A percentile compares a stretch with the other conserved stretches of the same genome.
Evolutionary conservation across 2,113 vertebrate genomes (phyloP).

Genomic region (Muntiacus reevesi): DNA sequence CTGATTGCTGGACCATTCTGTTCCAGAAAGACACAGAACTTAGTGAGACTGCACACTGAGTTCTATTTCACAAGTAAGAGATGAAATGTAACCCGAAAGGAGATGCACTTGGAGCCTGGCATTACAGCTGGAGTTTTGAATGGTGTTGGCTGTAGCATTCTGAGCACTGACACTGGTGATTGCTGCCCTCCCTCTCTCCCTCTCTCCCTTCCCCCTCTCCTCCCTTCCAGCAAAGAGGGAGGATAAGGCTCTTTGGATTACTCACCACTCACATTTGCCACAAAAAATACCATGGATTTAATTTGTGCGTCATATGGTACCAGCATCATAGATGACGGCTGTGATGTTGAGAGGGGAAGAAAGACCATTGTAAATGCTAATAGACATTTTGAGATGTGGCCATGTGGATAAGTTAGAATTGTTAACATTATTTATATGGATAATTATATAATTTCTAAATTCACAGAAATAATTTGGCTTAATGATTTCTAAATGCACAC

Average conservation of each 20-base stretch:
- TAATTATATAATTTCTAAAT: conserved; percentile 45
- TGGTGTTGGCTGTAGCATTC: background rate
- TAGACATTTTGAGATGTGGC: background rate
- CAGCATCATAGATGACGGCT: background rate
- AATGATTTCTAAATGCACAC: conserved; percentile 44
- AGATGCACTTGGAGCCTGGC: background rate
- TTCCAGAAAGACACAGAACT: accelerated
- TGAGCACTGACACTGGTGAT: background rate
- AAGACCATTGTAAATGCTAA: background rate
- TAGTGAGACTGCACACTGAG: background rate
- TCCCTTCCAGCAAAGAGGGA: background rate
- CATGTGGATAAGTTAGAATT: background rate
- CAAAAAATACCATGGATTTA: background rate
- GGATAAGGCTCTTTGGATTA: background rate
- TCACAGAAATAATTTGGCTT: conserved; percentile 21
- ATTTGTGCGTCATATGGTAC: accelerated
- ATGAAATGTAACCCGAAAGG: background rate
- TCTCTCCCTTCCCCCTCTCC: accelerated
- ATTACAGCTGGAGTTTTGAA: background rate
- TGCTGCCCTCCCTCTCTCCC: accelerated
- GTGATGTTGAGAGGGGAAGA: accelerated
- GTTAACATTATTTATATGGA: conserved; percentile 34
- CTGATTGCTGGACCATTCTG: background rate
- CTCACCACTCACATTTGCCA: accelerated
- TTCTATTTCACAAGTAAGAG: too few species aligned